Percentiles rank a stretch among this genome's conserved stretches.
Conservation (phyloP, 1,140 invertebrate species). For the Drosophila sucinea region DNA sequence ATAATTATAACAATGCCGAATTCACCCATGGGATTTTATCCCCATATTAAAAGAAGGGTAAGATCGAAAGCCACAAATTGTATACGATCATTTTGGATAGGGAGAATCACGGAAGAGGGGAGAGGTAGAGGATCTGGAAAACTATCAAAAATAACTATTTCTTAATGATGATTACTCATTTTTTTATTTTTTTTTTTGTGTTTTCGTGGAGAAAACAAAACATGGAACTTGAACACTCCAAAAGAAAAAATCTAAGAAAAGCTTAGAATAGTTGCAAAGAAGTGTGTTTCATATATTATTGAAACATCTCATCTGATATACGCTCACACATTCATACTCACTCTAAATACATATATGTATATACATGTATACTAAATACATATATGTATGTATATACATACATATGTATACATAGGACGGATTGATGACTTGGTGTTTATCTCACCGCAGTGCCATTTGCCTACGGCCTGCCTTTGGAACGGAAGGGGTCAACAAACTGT, state of each 20-base stretch:
- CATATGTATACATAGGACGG: background rate
- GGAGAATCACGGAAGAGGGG: too few relatives aligned
- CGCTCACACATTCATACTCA: background rate
- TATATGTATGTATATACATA: background rate
- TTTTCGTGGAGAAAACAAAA: too few relatives aligned
- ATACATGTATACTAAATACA: background rate
- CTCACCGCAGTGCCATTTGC: background rate
- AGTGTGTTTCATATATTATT: too few relatives aligned
- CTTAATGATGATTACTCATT: background rate
- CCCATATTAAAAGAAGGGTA: constrained; percentile 74
- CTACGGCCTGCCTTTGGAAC: background rate
- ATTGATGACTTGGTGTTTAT: constrained; percentile 9
- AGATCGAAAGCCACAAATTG: constrained; percentile 4
- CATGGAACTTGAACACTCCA: background rate
- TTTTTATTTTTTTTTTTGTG: too few relatives aligned
- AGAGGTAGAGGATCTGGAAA: background rate
- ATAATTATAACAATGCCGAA: constrained; percentile 58
- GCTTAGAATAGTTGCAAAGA: too few relatives aligned
- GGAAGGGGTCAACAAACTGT: constrained; percentile 71
- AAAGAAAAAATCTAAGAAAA: background rate
- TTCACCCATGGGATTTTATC: constrained; percentile 71
- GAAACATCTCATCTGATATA: background rate
- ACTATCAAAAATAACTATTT: background rate
- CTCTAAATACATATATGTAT: background rate
- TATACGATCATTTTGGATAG: background rate